Evolutionary conservation across 1,140 invertebrate species (phyloP).

Genomic region (Drosophila santomea): DNA sequence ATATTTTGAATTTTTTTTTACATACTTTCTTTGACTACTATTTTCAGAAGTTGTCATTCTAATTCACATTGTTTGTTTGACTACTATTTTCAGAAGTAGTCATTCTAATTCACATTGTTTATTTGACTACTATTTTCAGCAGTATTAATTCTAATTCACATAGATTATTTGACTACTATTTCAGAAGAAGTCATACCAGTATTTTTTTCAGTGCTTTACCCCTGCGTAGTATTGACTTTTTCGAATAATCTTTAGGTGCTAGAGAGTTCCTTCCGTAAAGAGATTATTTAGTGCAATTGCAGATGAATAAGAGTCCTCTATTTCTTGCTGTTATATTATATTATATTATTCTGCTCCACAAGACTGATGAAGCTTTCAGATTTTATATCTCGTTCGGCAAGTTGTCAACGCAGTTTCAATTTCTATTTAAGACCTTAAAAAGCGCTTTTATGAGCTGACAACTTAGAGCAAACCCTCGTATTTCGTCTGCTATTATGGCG

Average conservation of each 20-base stretch:
- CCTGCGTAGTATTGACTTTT: not conserved
- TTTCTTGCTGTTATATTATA: conserved; percentile 29
- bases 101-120: no score
- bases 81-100: not conserved
- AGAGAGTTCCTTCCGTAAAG: not conserved
- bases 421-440: conserved; percentile 78
- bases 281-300: conserved; percentile 35
- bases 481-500: conserved; percentile 52
- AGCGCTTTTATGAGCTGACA: conserved; percentile 75
- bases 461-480: conserved; percentile 19
- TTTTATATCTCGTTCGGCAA: conserved; percentile 28
- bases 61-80: no score
- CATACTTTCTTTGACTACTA: no score
- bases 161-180: no score
- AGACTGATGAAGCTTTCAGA: conserved; percentile 6
- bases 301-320: conserved; percentile 9
- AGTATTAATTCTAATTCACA: no score
- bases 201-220: not conserved
- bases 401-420: conserved; percentile 76
- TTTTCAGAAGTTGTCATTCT: not conserved
- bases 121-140: no score
- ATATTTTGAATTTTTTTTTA: no score
- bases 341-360: not conserved
- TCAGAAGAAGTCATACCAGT: not conserved
- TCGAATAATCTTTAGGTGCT: conserved; percentile 26